Evolutionary conservation across 2,113 vertebrate species (phyloP).

Genomic region (Pluvialis apricaria): DNA sequence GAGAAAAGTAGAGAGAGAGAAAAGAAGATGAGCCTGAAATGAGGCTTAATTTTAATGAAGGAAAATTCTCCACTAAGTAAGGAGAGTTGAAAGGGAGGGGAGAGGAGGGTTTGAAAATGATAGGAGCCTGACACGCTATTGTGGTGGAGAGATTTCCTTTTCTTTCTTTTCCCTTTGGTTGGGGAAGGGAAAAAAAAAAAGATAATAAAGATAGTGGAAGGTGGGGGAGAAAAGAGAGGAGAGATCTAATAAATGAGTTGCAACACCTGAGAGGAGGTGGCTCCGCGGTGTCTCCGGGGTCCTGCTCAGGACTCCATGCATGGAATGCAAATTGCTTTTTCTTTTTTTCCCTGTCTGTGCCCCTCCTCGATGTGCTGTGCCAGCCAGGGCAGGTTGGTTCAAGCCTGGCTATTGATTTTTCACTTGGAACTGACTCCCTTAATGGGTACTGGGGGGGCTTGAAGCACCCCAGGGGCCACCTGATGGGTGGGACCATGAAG

Average conservation of each 20-base stretch:
- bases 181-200: background rate
- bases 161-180: constrained; percentile 32
- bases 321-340: background rate
- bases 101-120: constrained; percentile 42
- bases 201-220: constrained; percentile 6
- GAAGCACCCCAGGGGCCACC: background rate
- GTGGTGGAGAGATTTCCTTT: constrained; percentile 51
- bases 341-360: no score
- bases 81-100: constrained; percentile 67
- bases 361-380: rapidly evolving
- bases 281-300: rapidly evolving
- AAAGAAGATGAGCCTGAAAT: constrained; percentile 71
- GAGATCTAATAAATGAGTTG: constrained; percentile 19
- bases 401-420: background rate
- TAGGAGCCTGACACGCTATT: constrained; percentile 45
- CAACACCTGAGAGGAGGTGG: background rate
- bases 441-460: background rate
- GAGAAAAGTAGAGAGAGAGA: constrained; percentile 61
- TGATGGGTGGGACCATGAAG: background rate
- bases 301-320: background rate
- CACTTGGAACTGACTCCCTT: background rate
- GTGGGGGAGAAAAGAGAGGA: background rate
- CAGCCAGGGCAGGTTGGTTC: background rate
- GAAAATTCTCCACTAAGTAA: constrained; percentile 68
- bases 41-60: constrained; percentile 77